Evolutionary conservation across 1,140 invertebrate species (phyloP).

Genomic region (Phocides pigmalion): DNA sequence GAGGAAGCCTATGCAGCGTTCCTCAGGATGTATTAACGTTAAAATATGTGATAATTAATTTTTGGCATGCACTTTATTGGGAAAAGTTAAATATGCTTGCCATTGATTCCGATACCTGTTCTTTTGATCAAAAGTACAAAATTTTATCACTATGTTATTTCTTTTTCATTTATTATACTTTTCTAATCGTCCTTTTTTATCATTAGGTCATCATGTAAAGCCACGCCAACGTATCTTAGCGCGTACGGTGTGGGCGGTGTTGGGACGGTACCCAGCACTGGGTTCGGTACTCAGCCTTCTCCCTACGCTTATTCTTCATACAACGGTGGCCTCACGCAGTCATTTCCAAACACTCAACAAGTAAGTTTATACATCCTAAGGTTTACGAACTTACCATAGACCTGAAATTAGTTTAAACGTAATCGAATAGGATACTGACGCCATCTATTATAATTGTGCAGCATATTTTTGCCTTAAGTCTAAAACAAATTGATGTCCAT

Average conservation of each 20-base stretch:
- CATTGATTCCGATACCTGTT: too few relatives aligned
- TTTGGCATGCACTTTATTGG: too few relatives aligned
- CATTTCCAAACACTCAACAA: constrained; percentile 87
- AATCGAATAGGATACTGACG: not conserved
- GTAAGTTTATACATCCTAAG: constrained; percentile 60
- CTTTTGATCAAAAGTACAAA: too few relatives aligned
- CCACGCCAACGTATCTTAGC: constrained; percentile 75
- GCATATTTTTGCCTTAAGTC: not conserved
- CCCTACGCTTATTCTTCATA: constrained; percentile 86
- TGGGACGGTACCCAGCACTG: constrained; percentile 64
- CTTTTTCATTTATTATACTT: too few relatives aligned
- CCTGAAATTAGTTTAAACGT: not conserved
- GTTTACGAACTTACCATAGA: not conserved
- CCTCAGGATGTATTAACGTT: too few relatives aligned
- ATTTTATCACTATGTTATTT: too few relatives aligned
- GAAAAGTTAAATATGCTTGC: too few relatives aligned
- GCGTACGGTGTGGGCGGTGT: constrained; percentile 71
- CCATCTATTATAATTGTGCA: constrained; percentile 1
- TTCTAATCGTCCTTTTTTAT: too few relatives aligned
- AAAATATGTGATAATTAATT: too few relatives aligned
- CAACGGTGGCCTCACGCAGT: constrained; percentile 85
- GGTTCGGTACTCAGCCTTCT: constrained; percentile 79
- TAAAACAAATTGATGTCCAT: too few relatives aligned
- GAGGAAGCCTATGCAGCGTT: too few relatives aligned
- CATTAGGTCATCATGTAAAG: constrained; percentile 79